A percentile compares a stretch with the other conserved stretches of the same genome.
Evolutionary conservation across 2,113 vertebrate genomes (phyloP).

Genomic region (Oceanites oceanicus): DNA sequence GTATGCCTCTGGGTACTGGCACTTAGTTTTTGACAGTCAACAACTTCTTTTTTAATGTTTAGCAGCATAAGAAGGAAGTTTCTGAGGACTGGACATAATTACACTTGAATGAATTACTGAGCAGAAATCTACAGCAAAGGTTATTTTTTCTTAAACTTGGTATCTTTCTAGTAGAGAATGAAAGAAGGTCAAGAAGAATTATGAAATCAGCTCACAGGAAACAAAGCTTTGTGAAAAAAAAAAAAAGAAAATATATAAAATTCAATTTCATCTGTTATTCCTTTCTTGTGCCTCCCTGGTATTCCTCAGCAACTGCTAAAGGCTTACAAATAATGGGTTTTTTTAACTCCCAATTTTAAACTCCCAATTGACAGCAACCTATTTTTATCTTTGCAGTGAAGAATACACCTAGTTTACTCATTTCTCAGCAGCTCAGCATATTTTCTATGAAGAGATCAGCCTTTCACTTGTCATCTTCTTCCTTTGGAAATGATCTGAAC

Average conservation of each 20-base stretch:
- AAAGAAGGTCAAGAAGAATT: not conserved
- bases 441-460: not conserved
- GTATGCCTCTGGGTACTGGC: not conserved
- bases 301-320: not conserved
- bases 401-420: not conserved
- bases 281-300: not conserved
- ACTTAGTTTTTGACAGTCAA: not conserved
- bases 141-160: not conserved
- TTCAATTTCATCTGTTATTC: not conserved
- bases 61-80: not conserved
- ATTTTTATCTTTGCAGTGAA: not conserved
- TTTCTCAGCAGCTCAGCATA: not conserved
- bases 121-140: not conserved
- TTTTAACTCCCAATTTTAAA: not conserved
- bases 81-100: not conserved
- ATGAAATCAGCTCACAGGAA: not conserved
- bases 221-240: not conserved
- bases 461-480: not conserved
- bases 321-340: not conserved
- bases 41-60: not conserved
- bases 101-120: not conserved
- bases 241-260: not conserved
- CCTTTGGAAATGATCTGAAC: not conserved
- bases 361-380: not conserved
- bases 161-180: not conserved